A percentile compares a stretch with the other conserved stretches of the same genome.
Evolutionary conservation across 2,888 invertebrate genomes (phyloP).

Genomic region (Dryocosmus kuriphilus): DNA sequence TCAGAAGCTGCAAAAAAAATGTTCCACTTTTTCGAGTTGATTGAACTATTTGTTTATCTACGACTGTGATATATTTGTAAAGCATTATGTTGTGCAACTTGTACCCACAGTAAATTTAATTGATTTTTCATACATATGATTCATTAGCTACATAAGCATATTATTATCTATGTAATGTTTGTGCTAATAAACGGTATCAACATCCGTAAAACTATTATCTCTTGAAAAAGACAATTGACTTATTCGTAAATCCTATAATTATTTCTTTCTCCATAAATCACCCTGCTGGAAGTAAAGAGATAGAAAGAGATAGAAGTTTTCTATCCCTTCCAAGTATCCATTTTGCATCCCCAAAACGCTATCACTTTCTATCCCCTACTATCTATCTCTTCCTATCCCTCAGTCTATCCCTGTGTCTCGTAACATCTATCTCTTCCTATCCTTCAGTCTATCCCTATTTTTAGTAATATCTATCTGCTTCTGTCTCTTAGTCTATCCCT

Average conservation of each 20-base stretch:
- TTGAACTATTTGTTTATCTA: slow-evolving; percentile 33
- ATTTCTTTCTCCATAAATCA: not conserved
- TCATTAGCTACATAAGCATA: not conserved
- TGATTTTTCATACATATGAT: slow-evolving; percentile 1
- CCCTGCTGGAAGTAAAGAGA: no score
- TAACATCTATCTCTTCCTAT: no score
- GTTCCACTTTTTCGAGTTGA: not conserved
- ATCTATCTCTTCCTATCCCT: no score
- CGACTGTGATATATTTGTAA: slow-evolving; percentile 40
- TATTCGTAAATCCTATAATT: not conserved
- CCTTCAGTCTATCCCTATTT: no score
- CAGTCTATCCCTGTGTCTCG: no score
- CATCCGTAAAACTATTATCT: not conserved
- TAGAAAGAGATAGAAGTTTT: no score
- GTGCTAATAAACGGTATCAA: slow-evolving; percentile 26
- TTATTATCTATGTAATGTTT: slow-evolving; percentile 24
- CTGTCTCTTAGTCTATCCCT: no score
- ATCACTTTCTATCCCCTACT: no score
- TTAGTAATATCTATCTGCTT: no score
- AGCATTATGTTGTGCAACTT: slow-evolving; percentile 36
- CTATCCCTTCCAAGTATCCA: no score
- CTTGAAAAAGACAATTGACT: not conserved
- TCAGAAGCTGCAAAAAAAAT: not conserved
- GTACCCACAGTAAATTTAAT: slow-evolving; percentile 28
- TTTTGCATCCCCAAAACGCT: no score